Base-by-base conservation (phyloP, 2,888 invertebrate genomes). In the Standfussiana lucernea region DNA sequence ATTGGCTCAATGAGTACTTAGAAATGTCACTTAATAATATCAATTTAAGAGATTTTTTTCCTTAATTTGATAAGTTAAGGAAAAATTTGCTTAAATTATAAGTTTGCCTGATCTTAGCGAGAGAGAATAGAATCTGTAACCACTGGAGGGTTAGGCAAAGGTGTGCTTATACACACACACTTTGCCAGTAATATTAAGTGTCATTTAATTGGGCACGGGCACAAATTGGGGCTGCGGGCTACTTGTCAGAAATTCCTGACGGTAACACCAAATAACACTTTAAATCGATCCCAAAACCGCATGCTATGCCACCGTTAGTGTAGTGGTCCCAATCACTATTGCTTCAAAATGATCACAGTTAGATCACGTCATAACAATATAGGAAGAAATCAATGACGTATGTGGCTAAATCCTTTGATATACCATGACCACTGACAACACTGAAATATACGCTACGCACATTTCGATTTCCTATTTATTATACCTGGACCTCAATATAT, bases 401-500 rank as follows among this genome's bases (percentile, higher is more conserved):
- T 45, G 10, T 24, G 24, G 24, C 10, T 24, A 50, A 50, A 50
- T 45, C 4, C 5, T 35, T 42, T 21, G 24, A 15, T 28, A 45
- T 37, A 45, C 8, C 35, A 37, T 32, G 15, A 40, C 2, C 21
- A 75, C n/a, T n/a, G n/a, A n/a, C 59, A 73, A 64, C 15, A 21
- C 72, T 64, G 3, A 59, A 45, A 79, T 73, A 69, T 65, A 56
- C 15, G 18, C 24, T 21, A 32, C 37, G 15, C 50, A 71, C 10
- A 67, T 67, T 77, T 21, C 66, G 56, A 76, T 70, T 28, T 53
- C 24, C 28, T 74, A 75, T 79, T 75, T 69, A 72, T 79, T 74
- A 76, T 77, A 80, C 80, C 70, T 85, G 70, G 24, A 64, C 68
- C 61, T 62, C 80, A 80, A 83, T 77, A 80, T 77, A 66, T 85